phyloP scores from a whole-genome alignment of 2,888 invertebrate species.

The Drosophila percnosoma region DNA sequence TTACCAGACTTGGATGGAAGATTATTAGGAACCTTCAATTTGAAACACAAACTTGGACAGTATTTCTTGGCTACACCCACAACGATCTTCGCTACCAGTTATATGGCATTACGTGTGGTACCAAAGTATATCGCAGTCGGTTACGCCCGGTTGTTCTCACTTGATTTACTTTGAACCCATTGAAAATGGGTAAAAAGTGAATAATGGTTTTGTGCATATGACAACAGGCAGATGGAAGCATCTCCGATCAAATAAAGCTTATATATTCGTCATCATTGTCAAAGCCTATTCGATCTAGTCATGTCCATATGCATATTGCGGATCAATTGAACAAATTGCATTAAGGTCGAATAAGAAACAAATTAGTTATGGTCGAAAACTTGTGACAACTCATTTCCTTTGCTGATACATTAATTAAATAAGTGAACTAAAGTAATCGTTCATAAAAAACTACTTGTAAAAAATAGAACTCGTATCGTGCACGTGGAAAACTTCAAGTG shows the following conservation, averaged over 20 bases:
- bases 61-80: too few relatives aligned
- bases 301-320: neutral
- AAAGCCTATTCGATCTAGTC: neutral
- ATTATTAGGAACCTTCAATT: too few relatives aligned
- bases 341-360: neutral
- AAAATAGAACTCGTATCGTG: slow-evolving; percentile 7
- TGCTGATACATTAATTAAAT: neutral
- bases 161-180: neutral
- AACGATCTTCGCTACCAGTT: too few relatives aligned
- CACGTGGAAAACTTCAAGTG: slow-evolving; percentile 8
- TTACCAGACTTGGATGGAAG: too few relatives aligned
- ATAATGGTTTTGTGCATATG: neutral
- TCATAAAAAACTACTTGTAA: neutral
- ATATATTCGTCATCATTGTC: neutral
- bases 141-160: too few relatives aligned
- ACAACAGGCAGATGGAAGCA: neutral
- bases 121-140: too few relatives aligned
- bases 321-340: neutral
- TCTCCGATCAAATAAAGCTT: neutral
- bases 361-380: neutral
- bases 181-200: neutral
- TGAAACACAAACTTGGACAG: too few relatives aligned
- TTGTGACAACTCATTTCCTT: neutral
- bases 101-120: too few relatives aligned
- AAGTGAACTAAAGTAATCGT: neutral